Evolutionary conservation across 1,140 invertebrate genomes (phyloP).

Genomic region (Cyclargus thomasi): DNA sequence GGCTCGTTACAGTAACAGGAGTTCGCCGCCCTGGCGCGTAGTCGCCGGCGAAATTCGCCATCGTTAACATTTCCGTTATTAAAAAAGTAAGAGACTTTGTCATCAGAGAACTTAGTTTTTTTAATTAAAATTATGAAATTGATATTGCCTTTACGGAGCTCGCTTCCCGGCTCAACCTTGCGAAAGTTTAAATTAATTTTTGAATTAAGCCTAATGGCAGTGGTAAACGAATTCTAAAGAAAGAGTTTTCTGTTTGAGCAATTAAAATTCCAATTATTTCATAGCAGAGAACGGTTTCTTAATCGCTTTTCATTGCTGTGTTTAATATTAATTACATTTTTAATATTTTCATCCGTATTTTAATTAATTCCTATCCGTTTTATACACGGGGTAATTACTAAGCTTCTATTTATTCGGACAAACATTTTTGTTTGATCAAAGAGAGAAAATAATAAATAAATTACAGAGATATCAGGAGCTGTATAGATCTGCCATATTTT

Average conservation of each 20-base stretch:
- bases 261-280: constrained; percentile 69
- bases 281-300: constrained; percentile 57
- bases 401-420: background rate
- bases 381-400: background rate
- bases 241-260: constrained; percentile 66
- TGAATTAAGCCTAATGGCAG: constrained; percentile 73
- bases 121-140: constrained; percentile 78
- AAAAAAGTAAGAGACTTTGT: constrained; percentile 75
- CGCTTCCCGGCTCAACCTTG: constrained; percentile 64
- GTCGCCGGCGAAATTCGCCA: constrained; percentile 35
- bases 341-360: constrained; percentile 16
- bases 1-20: background rate
- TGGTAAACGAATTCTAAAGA: constrained; percentile 71
- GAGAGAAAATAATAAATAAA: constrained; percentile 4
- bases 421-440: background rate
- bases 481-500: constrained; percentile 26
- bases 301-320: constrained; percentile 60
- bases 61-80: constrained; percentile 74
- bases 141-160: constrained; percentile 72
- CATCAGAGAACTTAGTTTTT: constrained; percentile 73
- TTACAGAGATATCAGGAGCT: background rate
- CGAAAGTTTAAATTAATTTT: constrained; percentile 75
- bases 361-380: constrained; percentile 15
- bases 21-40: constrained; percentile 26
- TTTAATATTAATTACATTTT: constrained; percentile 33